Evolutionary conservation across 2,797 vertebrate species (phyloP), one percentile per base, ranked within the genome.

Genomic region (Malacoctenus gilli): DNA sequence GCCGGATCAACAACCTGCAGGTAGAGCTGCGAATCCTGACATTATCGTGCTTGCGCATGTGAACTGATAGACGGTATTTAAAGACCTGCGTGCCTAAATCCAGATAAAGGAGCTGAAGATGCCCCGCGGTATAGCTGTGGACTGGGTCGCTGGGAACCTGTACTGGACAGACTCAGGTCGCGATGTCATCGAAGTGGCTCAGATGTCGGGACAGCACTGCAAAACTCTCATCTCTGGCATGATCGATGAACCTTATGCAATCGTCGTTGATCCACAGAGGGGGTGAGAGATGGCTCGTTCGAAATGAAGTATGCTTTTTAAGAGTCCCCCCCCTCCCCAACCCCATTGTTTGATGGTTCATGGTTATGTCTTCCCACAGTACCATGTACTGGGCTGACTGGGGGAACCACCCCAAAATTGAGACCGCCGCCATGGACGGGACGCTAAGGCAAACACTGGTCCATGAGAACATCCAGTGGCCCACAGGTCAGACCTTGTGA

Each of bases 301-400:
- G n/a, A n/a, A n/a, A n/a, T n/a, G n/a, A n/a, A n/a, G n/a, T n/a
- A n/a, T n/a, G n/a, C n/a, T n/a, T n/a, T n/a, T n/a, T n/a, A n/a
- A n/a, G n/a, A n/a, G n/a, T n/a, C n/a, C n/a, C n/a, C n/a, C n/a
- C n/a, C n/a, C n/a, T n/a, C n/a, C n/a, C n/a, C n/a, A n/a, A n/a
- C n/a, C n/a, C n/a, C n/a, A n/a, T 28, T 28, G 25, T 28, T 28
- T 5, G 5, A 28, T 28, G 25, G 25, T 28, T 5, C 9, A 6
- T 28, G 9, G 9, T 9, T 28, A 9, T 28, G 25, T 28, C 9
- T 5, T 28, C 25, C 9, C 6, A 28, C 25, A 98, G 96, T 13
- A 97, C 94, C 1, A 99, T 99, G 97, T 99, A 99, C 83, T 99
- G 97, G 97, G 95, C 96, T 30, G 96, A 99, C 83, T 99, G 97